Evolutionary conservation across 2,888 invertebrate genomes (phyloP).

Genomic region (Drosophila kambysellisi): DNA sequence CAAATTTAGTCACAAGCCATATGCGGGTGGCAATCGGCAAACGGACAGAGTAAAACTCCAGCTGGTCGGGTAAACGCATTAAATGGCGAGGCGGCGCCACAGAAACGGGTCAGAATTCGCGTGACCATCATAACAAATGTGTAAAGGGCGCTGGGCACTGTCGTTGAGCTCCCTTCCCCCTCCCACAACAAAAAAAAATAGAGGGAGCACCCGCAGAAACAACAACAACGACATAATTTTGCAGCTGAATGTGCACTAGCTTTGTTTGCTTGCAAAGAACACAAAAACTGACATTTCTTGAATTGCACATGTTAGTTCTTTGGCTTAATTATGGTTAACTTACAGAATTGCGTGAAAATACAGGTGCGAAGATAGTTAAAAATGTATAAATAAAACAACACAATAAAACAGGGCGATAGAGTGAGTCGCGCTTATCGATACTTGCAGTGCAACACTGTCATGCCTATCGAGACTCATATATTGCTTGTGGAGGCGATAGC

Average conservation of each 20-base stretch:
- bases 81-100: slow-evolving; percentile 46
- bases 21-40: slow-evolving; percentile 49
- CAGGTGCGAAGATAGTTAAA: slow-evolving; percentile 60
- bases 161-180: slow-evolving; percentile 29
- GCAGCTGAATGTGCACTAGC: slow-evolving; percentile 69
- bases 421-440: slow-evolving; percentile 57
- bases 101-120: slow-evolving; percentile 67
- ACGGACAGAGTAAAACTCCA: slow-evolving; percentile 33
- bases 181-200: background rate
- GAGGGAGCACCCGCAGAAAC: slow-evolving; percentile 42
- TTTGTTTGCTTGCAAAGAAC: slow-evolving; percentile 42
- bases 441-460: slow-evolving; percentile 50
- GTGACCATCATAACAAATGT: slow-evolving; percentile 69
- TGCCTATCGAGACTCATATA: slow-evolving; percentile 32
- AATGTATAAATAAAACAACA: slow-evolving; percentile 72
- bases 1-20: slow-evolving; percentile 21
- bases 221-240: slow-evolving; percentile 36
- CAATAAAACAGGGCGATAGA: slow-evolving; percentile 66
- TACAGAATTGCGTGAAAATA: slow-evolving; percentile 65
- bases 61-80: slow-evolving; percentile 43
- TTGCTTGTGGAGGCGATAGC: slow-evolving; percentile 12
- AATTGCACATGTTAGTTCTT: slow-evolving; percentile 23
- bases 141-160: slow-evolving; percentile 41
- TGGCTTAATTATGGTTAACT: slow-evolving; percentile 62
- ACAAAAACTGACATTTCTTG: slow-evolving; percentile 9